Conservation (phyloP, 1,140 invertebrate genomes). For the Oedothorax gibbosus region DNA sequence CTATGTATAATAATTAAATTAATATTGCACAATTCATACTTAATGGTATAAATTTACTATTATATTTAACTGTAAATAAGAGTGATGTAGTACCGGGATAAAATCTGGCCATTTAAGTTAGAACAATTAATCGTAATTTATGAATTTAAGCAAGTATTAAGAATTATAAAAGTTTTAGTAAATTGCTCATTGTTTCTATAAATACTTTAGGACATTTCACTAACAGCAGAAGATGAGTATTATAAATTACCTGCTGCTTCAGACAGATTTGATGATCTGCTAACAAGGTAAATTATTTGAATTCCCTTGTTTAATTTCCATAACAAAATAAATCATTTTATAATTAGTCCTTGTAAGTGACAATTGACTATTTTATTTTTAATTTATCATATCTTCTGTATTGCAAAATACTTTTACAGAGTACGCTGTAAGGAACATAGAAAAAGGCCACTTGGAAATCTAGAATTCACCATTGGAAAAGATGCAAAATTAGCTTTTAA, state of each 20-base stretch:
- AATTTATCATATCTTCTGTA: neutral
- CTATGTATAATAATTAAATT: no score
- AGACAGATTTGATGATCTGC: conserved; percentile 62
- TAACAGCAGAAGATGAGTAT: conserved; percentile 59
- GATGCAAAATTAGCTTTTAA: conserved; percentile 69
- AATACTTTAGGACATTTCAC: conserved; percentile 52
- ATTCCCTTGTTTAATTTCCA: neutral
- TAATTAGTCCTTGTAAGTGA: neutral
- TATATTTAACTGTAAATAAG: no score
- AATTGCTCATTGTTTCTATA: neutral
- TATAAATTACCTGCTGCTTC: conserved; percentile 45
- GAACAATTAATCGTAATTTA: no score
- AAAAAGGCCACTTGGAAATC: conserved; percentile 68
- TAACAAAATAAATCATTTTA: neutral
- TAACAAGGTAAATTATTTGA: conserved; percentile 58
- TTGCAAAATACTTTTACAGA: conserved; percentile 58
- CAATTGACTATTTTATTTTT: neutral
- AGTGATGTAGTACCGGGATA: no score
- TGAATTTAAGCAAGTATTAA: neutral
- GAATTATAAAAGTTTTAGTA: neutral
- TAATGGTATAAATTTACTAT: no score
- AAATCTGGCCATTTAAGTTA: no score
- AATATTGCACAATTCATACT: no score
- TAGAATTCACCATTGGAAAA: conserved; percentile 68
- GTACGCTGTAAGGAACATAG: conserved; percentile 70